phyloP scores from a whole-genome alignment of 2,113 vertebrate genomes.

The cattle (Bos taurus) region ARS-UCD2.0 NC_037349.1:23291001-23291500 shows the following conservation, averaged over 20 bases:
- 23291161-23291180: not conserved
- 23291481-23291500: not conserved
- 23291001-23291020: not conserved
- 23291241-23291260: not conserved
- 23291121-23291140: not conserved
- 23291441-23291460: not conserved
- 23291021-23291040: not conserved
- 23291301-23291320: not conserved
- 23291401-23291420: not conserved
- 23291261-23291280: not conserved
- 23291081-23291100: not conserved
- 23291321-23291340: not conserved
- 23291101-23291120: not conserved
- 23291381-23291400: not conserved
- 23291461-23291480: not conserved
- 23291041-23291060: not conserved
- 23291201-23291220: not conserved
- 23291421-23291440: not conserved
- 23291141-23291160: not conserved
- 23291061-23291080: not conserved
- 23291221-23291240: not conserved
- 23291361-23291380: not conserved
- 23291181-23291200: not conserved
- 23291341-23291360: not conserved
- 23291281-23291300: not conserved